Conservation (phyloP, 2,113 vertebrate species). For the Phrynosoma platyrhinos region DNA sequence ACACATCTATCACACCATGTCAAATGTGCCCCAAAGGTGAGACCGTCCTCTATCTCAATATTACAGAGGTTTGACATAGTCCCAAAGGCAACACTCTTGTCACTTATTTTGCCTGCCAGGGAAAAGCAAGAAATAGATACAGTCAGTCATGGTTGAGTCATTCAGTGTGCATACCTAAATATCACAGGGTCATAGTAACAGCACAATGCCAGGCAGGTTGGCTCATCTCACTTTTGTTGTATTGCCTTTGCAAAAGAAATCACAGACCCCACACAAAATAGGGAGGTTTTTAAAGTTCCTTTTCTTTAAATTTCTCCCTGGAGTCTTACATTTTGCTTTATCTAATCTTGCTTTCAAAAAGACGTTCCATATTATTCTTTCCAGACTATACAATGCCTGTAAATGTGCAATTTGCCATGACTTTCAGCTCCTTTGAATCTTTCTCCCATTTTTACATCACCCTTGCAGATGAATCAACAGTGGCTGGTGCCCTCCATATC, state of each 20-base stretch:
- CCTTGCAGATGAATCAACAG: background rate
- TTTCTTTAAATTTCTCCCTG: background rate
- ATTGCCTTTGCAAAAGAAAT: background rate
- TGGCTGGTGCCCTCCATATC: too few relatives aligned
- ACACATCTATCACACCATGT: background rate
- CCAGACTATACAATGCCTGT: background rate
- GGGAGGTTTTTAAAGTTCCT: background rate
- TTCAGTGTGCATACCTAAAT: background rate
- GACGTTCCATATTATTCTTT: background rate
- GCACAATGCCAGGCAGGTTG: constrained; percentile 33
- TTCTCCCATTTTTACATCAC: background rate
- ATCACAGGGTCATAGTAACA: constrained; percentile 59
- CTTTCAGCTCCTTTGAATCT: background rate
- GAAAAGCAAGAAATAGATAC: constrained; percentile 57
- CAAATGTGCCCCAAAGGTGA: background rate
- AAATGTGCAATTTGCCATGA: too few relatives aligned
- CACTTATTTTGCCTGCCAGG: constrained; percentile 29
- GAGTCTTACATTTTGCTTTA: background rate
- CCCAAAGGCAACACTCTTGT: constrained; percentile 43
- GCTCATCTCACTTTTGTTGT: background rate
- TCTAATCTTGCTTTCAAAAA: background rate
- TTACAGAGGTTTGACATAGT: constrained; percentile 55
- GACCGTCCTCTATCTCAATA: constrained; percentile 46
- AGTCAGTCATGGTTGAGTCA: constrained; percentile 28
- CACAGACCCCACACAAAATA: background rate